Evolutionary conservation across 2,888 invertebrate species (phyloP).

Genomic region (Orthosia incerta): DNA sequence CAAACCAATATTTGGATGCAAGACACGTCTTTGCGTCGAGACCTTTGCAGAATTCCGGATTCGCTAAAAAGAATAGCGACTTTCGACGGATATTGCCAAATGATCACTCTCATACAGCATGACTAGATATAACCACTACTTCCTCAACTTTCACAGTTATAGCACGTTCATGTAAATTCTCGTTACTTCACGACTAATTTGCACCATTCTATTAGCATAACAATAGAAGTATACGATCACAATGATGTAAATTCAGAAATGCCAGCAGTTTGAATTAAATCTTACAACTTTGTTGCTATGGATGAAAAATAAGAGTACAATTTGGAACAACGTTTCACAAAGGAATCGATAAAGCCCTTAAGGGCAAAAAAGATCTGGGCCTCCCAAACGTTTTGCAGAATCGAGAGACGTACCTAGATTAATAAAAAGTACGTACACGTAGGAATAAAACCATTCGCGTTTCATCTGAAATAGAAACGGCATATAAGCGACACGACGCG

Average conservation of each 20-base stretch:
- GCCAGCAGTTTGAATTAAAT: background rate
- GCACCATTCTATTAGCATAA: constrained; percentile 28
- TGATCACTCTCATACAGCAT: background rate
- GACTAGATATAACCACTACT: constrained; percentile 10
- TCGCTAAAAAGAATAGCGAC: constrained; percentile 1
- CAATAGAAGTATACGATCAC: constrained; percentile 5
- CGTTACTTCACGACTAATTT: constrained; percentile 25
- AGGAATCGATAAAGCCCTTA: constrained; percentile 25
- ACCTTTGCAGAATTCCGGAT: constrained; percentile 28
- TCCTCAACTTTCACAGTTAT: constrained; percentile 30
- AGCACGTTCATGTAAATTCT: constrained; percentile 43
- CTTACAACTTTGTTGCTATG: constrained; percentile 1
- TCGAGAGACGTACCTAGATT: background rate
- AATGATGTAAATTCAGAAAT: constrained; percentile 20
- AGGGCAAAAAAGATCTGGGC: constrained; percentile 7
- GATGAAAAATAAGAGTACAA: background rate
- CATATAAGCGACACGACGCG: background rate
- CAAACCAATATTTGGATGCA: constrained; percentile 36
- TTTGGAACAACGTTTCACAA: constrained; percentile 20
- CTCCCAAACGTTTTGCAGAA: constrained; percentile 5
- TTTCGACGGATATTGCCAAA: constrained; percentile 19
- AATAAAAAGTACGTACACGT: constrained; percentile 19
- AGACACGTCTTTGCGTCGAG: constrained; percentile 5
- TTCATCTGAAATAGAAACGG: constrained; percentile 18
- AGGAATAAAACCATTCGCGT: constrained; percentile 7